phyloP scores from a whole-genome alignment of 1,140 invertebrate species.

The Euwallacea similis region DNA sequence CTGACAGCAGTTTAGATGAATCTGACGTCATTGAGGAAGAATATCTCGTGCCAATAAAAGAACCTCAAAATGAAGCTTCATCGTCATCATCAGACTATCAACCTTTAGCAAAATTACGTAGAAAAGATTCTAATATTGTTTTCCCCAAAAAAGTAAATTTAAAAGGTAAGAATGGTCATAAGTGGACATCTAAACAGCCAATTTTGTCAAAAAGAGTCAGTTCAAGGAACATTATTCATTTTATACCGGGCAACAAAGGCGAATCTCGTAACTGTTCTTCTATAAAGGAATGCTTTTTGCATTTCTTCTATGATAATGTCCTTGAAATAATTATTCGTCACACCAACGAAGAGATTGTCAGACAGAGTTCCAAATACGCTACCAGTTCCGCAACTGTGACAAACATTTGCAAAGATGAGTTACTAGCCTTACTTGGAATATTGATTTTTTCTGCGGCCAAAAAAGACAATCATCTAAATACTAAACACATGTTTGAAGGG shows the following conservation, averaged over 20 bases:
- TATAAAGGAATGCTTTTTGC: conserved; percentile 23
- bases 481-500: conserved; percentile 43
- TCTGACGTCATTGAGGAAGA: conserved; percentile 5
- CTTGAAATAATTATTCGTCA: conserved; percentile 28
- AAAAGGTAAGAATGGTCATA: conserved; percentile 37
- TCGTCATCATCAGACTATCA: conserved; percentile 12
- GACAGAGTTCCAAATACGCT: conserved; percentile 29
- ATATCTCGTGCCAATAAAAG: neutral
- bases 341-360: conserved; percentile 34
- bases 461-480: conserved; percentile 46
- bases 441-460: conserved; percentile 41
- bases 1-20: conserved; percentile 10
- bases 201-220: conserved; percentile 18
- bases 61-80: neutral
- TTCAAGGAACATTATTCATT: conserved; percentile 33
- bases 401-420: conserved; percentile 32
- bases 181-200: conserved; percentile 32
- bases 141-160: conserved; percentile 23
- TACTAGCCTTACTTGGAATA: conserved; percentile 41
- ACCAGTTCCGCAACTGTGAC: conserved; percentile 22
- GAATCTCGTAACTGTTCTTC: conserved; percentile 21
- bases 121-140: conserved; percentile 23
- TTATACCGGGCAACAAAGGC: conserved; percentile 30
- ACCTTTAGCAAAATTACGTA: conserved; percentile 14
- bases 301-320: conserved; percentile 33